These are phyloP conservation scores for Tupiocoris notatus DNA, from an alignment of 2,888 invertebrate species.

Conservation along the genomic window DNA sequence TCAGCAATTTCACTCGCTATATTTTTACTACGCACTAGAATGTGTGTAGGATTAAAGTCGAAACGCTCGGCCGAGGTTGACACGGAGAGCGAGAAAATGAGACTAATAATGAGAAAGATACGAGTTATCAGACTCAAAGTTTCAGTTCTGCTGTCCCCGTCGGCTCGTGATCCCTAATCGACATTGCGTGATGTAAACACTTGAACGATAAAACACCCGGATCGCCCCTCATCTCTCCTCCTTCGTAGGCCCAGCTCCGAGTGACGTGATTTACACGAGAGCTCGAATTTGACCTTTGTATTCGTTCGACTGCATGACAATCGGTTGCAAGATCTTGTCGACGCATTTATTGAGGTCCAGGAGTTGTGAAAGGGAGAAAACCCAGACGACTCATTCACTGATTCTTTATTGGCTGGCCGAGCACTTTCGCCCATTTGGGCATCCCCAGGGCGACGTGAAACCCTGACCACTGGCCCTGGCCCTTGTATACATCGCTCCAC, in stretches of 20 bases:
- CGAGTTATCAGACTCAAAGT: conserved; percentile 18
- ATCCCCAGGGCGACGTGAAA: too few relatives aligned
- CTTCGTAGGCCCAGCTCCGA: not conserved
- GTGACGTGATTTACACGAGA: not conserved
- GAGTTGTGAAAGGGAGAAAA: too few relatives aligned
- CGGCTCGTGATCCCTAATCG: conserved; percentile 25
- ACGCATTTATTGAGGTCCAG: too few relatives aligned
- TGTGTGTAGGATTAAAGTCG: too few relatives aligned
- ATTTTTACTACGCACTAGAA: too few relatives aligned
- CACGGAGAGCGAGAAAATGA: not conserved
- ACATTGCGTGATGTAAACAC: conserved; percentile 27
- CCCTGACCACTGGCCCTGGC: too few relatives aligned
- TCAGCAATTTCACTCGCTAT: too few relatives aligned
- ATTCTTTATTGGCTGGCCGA: too few relatives aligned
- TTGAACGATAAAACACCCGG: conserved; percentile 1
- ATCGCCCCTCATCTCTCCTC: not conserved
- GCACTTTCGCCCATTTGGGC: too few relatives aligned
- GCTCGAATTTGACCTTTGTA: conserved; percentile 13
- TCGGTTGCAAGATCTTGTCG: not conserved
- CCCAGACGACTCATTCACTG: too few relatives aligned
- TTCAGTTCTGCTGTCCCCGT: not conserved
- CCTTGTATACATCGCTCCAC: too few relatives aligned
- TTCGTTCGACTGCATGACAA: not conserved
- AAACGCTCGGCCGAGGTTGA: too few relatives aligned
- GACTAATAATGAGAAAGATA: not conserved